Base-by-base conservation (phyloP, 2,888 invertebrate species). In the Drosophila anomelani region DNA sequence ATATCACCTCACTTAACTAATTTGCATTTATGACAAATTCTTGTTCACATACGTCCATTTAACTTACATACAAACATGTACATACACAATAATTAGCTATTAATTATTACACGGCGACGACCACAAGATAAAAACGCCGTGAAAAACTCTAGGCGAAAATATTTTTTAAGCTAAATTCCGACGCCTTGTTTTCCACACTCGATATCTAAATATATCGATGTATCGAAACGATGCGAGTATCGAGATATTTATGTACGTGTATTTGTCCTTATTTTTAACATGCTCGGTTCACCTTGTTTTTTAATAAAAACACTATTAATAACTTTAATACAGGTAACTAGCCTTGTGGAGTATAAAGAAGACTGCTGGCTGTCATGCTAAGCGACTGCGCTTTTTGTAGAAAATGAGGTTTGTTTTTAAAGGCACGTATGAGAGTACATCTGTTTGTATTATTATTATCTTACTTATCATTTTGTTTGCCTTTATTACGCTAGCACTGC, bases 401-500 rank as follows among this genome's bases (percentile, higher is more conserved):
- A 41, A 41, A 38, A 34, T 46, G 20, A 17, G 49, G 51, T n/a
- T 8, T 41, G 41, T 9, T 41, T 44, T 47, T 4, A 39, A 55
- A 53, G n/a, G 8, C 32, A 32, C 32, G 17, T 17, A 12, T 17
- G 29, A 44, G 32, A 58, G 49, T 51, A 20, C 64, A 56, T 59
- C 53, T 61, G 69, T 79, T 83, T 85, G 75, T 53, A 63, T 67
- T 70, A 51, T 34, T 20, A 70, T 85, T 78, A 85, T 85, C 86
- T 75, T 71, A 69, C 77, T 78, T 74, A 64, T 58, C 69, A 61
- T 47, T 63, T 66, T 85, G 76, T 87, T 87, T 84, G 68, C 62
- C 54, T 76, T 73, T 72, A 77, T 86, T 84, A 86, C 83, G 80
- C 69, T 85, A 67, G 70, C 76, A 84, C 80, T 84, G 88, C 83